Conservation (phyloP, 2,113 vertebrate genomes). For the Agapornis roseicollis region DNA sequence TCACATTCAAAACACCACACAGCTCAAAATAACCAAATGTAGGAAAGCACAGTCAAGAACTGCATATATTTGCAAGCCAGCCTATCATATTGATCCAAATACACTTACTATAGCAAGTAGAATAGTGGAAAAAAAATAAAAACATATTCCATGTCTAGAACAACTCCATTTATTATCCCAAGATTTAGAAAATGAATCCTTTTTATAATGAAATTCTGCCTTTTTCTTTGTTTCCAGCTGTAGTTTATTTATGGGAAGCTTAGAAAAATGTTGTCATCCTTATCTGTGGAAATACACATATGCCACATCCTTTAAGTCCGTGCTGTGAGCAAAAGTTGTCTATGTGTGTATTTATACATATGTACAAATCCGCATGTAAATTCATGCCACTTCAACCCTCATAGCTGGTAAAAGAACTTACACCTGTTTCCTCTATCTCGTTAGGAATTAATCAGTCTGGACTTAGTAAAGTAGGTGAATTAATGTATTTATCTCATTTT, state of each 20-base stretch:
- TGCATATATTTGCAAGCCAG: not conserved
- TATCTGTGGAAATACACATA: not conserved
- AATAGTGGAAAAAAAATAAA: not conserved
- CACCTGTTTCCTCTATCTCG: not conserved
- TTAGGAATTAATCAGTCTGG: not conserved
- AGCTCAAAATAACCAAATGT: not conserved
- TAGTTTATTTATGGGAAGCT: slow-evolving; percentile 11
- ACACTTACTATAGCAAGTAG: not conserved
- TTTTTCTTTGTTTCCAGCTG: not conserved
- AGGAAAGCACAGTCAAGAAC: not conserved
- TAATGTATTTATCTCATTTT: not conserved
- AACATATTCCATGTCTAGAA: not conserved
- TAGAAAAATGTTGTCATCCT: not conserved
- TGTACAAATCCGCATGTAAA: not conserved
- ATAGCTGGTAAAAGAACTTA: not conserved
- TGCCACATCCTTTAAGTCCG: not conserved
- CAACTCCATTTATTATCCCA: not conserved
- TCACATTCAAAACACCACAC: not conserved
- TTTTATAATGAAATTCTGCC: not conserved
- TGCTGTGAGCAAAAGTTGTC: not conserved
- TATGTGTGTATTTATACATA: not conserved
- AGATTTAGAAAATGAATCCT: not conserved
- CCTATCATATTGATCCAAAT: not conserved
- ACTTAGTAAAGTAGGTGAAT: not conserved
- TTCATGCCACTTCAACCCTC: not conserved